phyloP scores from a whole-genome alignment of 2,888 invertebrate genomes.

The Trileptium ribeirensis region DNA sequence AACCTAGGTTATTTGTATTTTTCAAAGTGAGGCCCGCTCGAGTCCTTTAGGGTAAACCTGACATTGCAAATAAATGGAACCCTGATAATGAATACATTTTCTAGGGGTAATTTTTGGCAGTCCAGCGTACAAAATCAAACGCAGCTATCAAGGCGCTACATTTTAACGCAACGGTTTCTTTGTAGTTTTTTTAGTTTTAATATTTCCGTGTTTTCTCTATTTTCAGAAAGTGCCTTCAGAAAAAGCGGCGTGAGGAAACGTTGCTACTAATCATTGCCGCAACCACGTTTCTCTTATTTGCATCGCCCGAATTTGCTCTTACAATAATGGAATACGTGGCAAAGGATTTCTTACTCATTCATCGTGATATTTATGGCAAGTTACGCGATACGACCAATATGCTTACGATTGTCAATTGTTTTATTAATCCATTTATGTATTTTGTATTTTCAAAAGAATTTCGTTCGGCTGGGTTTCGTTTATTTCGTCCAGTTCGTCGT shows the following conservation, averaged over 20 bases:
- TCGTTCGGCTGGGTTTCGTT: slow-evolving; percentile 54
- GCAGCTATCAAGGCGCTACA: too few species aligned
- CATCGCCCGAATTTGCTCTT: slow-evolving; percentile 16
- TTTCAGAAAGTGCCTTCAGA: not conserved
- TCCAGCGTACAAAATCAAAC: too few species aligned
- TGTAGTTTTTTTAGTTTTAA: too few species aligned
- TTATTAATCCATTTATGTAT: slow-evolving; percentile 94
- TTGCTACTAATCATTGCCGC: slow-evolving; percentile 13
- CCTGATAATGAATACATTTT: too few species aligned
- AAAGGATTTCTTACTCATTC: slow-evolving; percentile 17
- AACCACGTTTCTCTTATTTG: slow-evolving; percentile 12
- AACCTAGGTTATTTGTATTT: too few species aligned
- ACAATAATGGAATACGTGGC: slow-evolving; percentile 30
- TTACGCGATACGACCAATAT: slow-evolving; percentile 65
- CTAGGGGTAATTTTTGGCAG: too few species aligned
- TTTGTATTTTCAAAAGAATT: slow-evolving; percentile 96
- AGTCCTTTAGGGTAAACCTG: too few species aligned
- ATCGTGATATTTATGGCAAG: slow-evolving; percentile 2
- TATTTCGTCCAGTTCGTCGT: too few species aligned
- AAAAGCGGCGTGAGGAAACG: slow-evolving; percentile 20
- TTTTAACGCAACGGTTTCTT: too few species aligned
- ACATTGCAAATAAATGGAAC: too few species aligned
- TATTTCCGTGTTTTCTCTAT: too few species aligned
- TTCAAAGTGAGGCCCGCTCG: too few species aligned
- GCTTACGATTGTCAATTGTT: slow-evolving; percentile 89